These are phyloP conservation scores for Cryptotermes secundus DNA, from an alignment of 1,140 invertebrate species.

Conservation along the genomic window DNA sequence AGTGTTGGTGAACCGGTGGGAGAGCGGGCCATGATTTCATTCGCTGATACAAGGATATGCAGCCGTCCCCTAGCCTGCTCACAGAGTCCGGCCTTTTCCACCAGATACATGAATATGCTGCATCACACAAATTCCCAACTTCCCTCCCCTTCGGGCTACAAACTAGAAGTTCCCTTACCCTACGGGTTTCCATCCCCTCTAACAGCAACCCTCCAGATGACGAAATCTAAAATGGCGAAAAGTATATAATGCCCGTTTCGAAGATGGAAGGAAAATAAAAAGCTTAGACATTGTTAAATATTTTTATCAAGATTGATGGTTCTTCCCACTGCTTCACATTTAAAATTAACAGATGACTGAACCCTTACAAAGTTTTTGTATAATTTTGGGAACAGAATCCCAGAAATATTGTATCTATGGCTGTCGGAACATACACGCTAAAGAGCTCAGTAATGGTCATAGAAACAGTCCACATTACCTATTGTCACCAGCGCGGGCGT, in stretches of 20 bases:
- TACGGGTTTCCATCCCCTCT: constrained; percentile 9
- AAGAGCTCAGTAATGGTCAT: no score
- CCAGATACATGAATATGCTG: constrained; percentile 5
- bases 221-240: constrained; percentile 16
- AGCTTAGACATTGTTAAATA: constrained; percentile 9
- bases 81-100: neutral
- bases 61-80: neutral
- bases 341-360: neutral
- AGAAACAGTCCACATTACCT: no score
- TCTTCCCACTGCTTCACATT: neutral
- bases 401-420: neutral
- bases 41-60: constrained; percentile 15
- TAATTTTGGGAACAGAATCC: neutral
- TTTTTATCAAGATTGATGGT: constrained; percentile 15
- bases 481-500: no score
- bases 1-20: neutral
- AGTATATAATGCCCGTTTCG: neutral
- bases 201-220: neutral
- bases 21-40: neutral
- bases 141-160: neutral
- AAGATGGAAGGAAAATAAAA: neutral
- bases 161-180: neutral
- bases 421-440: neutral
- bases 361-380: neutral
- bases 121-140: constrained; percentile 2